phyloP scores from a whole-genome alignment of 2,888 invertebrate species.

The Folsomia candida region DNA sequence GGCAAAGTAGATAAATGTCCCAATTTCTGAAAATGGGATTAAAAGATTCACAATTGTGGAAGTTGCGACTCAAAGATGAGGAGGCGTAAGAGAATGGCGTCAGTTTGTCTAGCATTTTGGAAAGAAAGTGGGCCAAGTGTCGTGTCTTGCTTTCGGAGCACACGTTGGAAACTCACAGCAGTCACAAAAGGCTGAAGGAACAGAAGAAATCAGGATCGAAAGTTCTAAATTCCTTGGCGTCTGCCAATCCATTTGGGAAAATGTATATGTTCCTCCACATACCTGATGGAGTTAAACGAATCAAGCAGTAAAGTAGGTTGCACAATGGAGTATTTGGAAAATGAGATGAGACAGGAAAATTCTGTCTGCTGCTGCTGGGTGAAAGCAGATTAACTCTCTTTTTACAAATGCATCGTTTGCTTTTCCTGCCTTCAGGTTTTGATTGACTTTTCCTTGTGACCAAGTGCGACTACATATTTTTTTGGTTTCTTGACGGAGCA shows the following conservation, averaged over 20 bases:
- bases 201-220: neutral
- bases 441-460: neutral
- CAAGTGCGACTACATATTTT: neutral
- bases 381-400: neutral
- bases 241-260: too few relatives aligned
- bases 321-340: neutral
- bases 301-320: neutral
- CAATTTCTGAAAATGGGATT: neutral
- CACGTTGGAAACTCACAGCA: neutral
- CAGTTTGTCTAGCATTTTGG: neutral
- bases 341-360: neutral
- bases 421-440: neutral
- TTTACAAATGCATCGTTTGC: neutral
- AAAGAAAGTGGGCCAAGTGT: constrained; percentile 14
- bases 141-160: neutral
- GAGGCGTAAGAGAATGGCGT: neutral
- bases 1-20: neutral
- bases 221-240: too few relatives aligned
- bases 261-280: neutral
- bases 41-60: neutral
- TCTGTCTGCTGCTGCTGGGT: neutral
- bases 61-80: neutral
- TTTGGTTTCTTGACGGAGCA: neutral
- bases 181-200: neutral
- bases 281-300: neutral